Evolutionary conservation across 1,140 invertebrate species (phyloP).

Genomic region (Cydia splendana): DNA sequence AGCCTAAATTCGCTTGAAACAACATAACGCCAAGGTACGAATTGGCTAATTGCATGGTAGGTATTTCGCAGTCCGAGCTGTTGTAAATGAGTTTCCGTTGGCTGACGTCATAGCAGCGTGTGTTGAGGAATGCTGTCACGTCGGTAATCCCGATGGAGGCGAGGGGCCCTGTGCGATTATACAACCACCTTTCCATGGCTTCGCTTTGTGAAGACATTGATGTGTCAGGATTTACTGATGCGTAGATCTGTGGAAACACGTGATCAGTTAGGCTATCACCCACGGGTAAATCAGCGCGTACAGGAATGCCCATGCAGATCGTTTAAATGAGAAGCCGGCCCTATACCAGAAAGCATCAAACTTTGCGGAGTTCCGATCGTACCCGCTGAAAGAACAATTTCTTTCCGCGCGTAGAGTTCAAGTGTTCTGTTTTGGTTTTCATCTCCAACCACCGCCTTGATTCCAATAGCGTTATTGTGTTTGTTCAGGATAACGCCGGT

Average conservation of each 20-base stretch:
- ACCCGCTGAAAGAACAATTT: conserved; percentile 87
- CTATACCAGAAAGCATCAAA: conserved; percentile 87
- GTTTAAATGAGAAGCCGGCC: conserved; percentile 81
- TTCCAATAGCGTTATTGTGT: conserved; percentile 82
- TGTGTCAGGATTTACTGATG: conserved; percentile 56
- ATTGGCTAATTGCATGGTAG: conserved; percentile 49
- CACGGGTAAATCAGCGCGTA: conserved; percentile 82
- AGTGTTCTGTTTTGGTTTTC: conserved; percentile 35
- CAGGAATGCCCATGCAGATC: conserved; percentile 80
- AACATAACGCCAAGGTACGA: conserved; percentile 77
- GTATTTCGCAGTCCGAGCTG: conserved; percentile 48
- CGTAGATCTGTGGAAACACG: conserved; percentile 67
- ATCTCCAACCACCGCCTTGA: conserved; percentile 56
- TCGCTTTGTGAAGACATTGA: conserved; percentile 56
- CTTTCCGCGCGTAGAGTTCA: conserved; percentile 79
- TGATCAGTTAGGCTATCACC: conserved; percentile 91
- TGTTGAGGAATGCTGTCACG: conserved; percentile 77
- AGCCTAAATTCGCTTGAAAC: conserved; percentile 71
- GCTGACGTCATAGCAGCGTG: conserved; percentile 68
- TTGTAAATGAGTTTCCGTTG: conserved; percentile 44
- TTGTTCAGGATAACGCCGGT: conserved; percentile 86
- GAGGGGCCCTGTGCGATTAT: conserved; percentile 62
- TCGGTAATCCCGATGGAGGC: conserved; percentile 77
- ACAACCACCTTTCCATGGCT: conserved; percentile 61
- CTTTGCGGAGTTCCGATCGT: conserved; percentile 86